Conservation (phyloP, 2,888 invertebrate genomes). For the Labia minor region DNA sequence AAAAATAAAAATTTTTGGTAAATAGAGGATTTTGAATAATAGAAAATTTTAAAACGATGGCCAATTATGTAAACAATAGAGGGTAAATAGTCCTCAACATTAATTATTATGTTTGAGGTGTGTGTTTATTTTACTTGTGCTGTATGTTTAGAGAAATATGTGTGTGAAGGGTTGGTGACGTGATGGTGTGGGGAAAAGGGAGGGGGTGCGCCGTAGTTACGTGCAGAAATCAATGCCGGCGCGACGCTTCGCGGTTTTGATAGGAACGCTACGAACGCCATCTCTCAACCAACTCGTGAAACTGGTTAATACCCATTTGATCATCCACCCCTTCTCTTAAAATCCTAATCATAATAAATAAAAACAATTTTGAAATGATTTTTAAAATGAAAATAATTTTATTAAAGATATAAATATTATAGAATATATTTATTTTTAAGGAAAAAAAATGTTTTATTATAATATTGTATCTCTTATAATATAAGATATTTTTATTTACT, state of each 20-base stretch:
- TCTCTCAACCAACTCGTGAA: neutral
- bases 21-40: neutral
- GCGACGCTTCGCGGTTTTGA: neutral
- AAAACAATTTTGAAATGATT: no score
- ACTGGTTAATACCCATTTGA: neutral
- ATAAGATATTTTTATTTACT: no score
- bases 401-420: no score
- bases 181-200: neutral
- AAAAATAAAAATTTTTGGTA: neutral
- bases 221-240: conserved; percentile 13
- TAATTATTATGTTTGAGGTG: conserved; percentile 7
- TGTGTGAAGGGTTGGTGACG: neutral
- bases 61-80: conserved; percentile 6
- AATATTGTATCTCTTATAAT: no score
- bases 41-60: neutral
- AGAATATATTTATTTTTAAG: no score
- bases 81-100: neutral
- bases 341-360: no score
- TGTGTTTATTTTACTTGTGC: neutral
- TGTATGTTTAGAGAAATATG: conserved; percentile 7
- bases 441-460: no score
- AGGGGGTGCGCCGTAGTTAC: neutral
- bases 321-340: no score
- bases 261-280: neutral
- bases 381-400: no score